A percentile compares a stretch with the other conserved stretches of the same genome.
Evolutionary conservation across 2,113 vertebrate genomes (phyloP).

Genomic region (Paedocypris sp.): DNA sequence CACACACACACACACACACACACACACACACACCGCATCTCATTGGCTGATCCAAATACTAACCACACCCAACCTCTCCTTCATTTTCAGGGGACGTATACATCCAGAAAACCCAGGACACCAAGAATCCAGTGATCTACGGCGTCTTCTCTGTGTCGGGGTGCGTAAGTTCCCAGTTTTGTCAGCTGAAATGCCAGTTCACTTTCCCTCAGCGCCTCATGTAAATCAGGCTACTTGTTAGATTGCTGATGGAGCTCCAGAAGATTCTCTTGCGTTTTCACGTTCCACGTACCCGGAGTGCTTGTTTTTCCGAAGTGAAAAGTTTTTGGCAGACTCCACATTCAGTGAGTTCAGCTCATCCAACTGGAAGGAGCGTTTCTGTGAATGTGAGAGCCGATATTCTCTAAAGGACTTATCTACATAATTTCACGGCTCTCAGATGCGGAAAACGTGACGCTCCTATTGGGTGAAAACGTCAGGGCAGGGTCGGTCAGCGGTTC

Average conservation of each 20-base stretch:
- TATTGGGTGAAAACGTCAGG: not conserved
- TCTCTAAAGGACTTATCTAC: slow-evolving; percentile 10
- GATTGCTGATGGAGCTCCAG: slow-evolving; percentile 13
- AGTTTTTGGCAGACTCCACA: slow-evolving; percentile 12
- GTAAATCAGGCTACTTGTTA: slow-evolving; percentile 10
- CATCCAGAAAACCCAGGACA: slow-evolving; percentile 93
- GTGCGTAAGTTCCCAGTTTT: slow-evolving; percentile 56
- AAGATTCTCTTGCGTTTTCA: slow-evolving; percentile 16
- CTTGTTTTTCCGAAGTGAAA: slow-evolving; percentile 9
- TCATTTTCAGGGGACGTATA: slow-evolving; percentile 89
- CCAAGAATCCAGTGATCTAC: slow-evolving; percentile 92
- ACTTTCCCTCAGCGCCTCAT: not conserved
- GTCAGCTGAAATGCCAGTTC: not conserved
- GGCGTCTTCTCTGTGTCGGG: slow-evolving; percentile 91
- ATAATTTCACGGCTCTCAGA: slow-evolving; percentile 13
- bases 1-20: not conserved
- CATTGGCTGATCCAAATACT: not conserved
- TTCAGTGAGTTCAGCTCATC: not conserved
- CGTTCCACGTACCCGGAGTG: not conserved
- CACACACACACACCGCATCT: not conserved
- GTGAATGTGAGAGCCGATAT: slow-evolving; percentile 22
- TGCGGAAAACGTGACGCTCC: not conserved
- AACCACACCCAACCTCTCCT: slow-evolving; percentile 36
- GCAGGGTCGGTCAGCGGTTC: slow-evolving; percentile 11
- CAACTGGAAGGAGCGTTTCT: not conserved